Evolutionary conservation across 2,113 vertebrate genomes (phyloP).

Genomic region (Bujurquina vittata): DNA sequence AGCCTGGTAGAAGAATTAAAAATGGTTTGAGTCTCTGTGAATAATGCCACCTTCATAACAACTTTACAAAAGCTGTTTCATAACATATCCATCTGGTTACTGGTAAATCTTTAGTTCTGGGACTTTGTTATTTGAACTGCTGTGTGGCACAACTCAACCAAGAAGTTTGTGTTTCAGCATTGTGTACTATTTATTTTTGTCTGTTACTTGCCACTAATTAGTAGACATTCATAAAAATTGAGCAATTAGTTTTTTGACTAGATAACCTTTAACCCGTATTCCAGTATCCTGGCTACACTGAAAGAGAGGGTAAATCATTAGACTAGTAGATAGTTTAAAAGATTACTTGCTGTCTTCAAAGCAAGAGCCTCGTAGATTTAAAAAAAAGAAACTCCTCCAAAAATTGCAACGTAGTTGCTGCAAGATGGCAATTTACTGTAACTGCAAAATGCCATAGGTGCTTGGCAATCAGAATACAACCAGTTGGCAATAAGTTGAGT

Average conservation of each 20-base stretch:
- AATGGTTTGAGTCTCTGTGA: too few species aligned
- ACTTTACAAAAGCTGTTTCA: too few species aligned
- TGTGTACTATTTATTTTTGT: too few species aligned
- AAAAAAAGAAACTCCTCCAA: neutral
- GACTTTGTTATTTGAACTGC: too few species aligned
- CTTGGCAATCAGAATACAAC: neutral
- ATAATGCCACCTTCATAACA: too few species aligned
- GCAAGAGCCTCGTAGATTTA: neutral
- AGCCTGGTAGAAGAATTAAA: too few species aligned
- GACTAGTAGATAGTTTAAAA: neutral
- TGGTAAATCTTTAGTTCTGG: too few species aligned
- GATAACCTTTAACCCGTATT: neutral
- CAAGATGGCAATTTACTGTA: neutral
- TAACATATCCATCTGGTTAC: too few species aligned
- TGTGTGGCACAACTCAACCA: too few species aligned
- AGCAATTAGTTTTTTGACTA: neutral
- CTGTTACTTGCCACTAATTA: neutral
- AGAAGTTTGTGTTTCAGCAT: too few species aligned
- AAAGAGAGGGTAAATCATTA: neutral
- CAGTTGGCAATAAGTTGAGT: neutral
- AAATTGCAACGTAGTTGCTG: neutral
- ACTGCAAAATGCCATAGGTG: neutral
- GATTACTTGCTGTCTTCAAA: neutral
- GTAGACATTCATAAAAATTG: neutral
- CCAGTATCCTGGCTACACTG: neutral